Conservation (phyloP, 2,797 vertebrate species). For the Arnoldichthys spilopterus region DNA sequence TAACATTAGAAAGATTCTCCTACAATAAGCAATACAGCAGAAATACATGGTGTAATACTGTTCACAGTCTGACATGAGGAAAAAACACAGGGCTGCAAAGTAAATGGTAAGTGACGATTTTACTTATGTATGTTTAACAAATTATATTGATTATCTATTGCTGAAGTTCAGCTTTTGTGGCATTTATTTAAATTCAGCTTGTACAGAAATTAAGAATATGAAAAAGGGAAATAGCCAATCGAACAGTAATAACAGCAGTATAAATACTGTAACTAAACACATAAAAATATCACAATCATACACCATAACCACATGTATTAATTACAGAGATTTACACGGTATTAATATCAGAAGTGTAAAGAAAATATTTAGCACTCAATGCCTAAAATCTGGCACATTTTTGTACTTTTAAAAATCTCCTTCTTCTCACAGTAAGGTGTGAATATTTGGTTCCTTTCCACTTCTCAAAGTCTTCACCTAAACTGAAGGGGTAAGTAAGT, state of each 20-base stretch:
- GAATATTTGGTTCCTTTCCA: not conserved
- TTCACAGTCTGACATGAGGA: too few relatives aligned
- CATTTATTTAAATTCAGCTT: not conserved
- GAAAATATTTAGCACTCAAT: not conserved
- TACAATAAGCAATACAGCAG: too few relatives aligned
- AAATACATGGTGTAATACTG: too few relatives aligned
- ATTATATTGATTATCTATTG: not conserved
- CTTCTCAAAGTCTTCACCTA: slow-evolving; percentile 58
- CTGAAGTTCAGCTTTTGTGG: not conserved
- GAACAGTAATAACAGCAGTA: not conserved
- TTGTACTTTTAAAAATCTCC: not conserved
- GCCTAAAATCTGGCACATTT: not conserved
- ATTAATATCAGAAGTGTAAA: not conserved
- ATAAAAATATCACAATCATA: not conserved
- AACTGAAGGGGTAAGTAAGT: slow-evolving; percentile 66
- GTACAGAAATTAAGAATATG: not conserved
- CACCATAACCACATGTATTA: not conserved
- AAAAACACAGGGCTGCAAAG: too few relatives aligned
- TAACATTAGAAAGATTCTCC: too few relatives aligned
- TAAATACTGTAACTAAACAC: not conserved
- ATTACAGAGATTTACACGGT: not conserved
- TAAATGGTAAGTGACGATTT: not conserved
- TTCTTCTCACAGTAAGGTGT: not conserved
- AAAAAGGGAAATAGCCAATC: not conserved
- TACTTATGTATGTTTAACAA: not conserved